Percentiles rank a stretch among this genome's conserved stretches.
phyloP scores from a whole-genome alignment of 1,140 invertebrate genomes.

The Brevipalpus yothersi region DNA sequence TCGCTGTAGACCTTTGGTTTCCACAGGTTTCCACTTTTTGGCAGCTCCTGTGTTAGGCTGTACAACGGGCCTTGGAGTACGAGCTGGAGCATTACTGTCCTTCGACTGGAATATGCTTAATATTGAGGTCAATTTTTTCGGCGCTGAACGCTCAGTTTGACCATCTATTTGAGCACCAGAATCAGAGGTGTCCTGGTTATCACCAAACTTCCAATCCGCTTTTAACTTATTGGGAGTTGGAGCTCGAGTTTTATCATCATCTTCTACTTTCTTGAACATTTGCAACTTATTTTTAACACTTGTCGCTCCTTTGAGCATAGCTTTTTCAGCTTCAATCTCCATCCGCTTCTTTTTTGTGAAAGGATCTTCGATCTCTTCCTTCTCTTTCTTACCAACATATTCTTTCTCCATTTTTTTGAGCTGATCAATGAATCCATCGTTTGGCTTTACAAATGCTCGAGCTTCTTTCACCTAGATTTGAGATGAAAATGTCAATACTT shows the following conservation, averaged over 20 bases:
- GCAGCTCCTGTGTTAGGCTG: background rate
- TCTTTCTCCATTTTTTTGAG: conserved; percentile 21
- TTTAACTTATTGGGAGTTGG: background rate
- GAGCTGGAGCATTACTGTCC: background rate
- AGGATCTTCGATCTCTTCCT: conserved; percentile 7
- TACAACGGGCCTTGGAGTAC: background rate
- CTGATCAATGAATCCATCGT: conserved; percentile 48
- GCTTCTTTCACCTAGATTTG: conserved; percentile 31
- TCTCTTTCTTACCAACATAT: conserved; percentile 6
- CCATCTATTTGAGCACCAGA: background rate
- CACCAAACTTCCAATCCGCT: background rate
- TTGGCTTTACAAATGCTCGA: conserved; percentile 42
- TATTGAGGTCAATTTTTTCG: background rate
- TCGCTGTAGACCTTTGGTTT: background rate
- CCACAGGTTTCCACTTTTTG: background rate
- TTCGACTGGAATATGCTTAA: background rate
- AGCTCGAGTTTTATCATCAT: background rate
- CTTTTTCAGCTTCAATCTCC: conserved; percentile 26
- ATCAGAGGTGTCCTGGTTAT: background rate
- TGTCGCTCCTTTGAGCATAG: conserved; percentile 11
- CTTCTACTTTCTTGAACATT: background rate
- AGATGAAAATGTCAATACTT: background rate
- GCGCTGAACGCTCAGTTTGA: background rate
- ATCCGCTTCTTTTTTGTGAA: conserved; percentile 18
- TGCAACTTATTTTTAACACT: background rate